Evolutionary conservation across 2,888 invertebrate genomes (phyloP).

Genomic region (Limnephilus auricula): DNA sequence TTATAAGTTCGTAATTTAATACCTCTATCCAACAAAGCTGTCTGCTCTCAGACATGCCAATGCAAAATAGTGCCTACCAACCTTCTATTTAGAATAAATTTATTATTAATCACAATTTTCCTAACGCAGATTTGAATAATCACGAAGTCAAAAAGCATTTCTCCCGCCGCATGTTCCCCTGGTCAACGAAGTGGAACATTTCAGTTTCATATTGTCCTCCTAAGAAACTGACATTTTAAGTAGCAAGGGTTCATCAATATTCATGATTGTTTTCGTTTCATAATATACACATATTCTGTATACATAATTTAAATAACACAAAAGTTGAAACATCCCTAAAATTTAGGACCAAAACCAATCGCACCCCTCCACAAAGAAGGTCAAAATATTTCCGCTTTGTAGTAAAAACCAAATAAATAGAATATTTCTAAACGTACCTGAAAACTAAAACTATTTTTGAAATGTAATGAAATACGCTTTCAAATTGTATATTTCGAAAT

Average conservation of each 20-base stretch:
- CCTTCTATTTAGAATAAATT: neutral
- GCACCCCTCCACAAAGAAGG: neutral
- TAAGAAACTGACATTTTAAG: constrained; percentile 45
- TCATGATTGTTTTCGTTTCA: constrained; percentile 23
- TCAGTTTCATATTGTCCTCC: neutral
- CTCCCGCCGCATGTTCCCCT: neutral
- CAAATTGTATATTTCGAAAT: too few species aligned
- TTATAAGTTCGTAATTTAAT: neutral
- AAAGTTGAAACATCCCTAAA: neutral
- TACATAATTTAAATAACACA: neutral
- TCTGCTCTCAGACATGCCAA: neutral
- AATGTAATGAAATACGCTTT: too few species aligned
- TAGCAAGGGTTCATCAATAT: constrained; percentile 41
- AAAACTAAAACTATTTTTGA: too few species aligned
- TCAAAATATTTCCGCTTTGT: too few species aligned
- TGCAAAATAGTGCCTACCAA: neutral
- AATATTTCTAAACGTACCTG: too few species aligned
- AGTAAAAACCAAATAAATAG: too few species aligned
- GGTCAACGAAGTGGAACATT: constrained; percentile 3
- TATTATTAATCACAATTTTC: neutral
- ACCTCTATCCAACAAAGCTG: neutral
- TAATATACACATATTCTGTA: too few species aligned
- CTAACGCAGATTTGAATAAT: neutral
- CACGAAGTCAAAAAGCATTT: neutral
- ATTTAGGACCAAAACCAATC: neutral